A percentile compares a stretch with the other conserved stretches of the same genome.
These are phyloP conservation scores for Danio jaintianensis DNA, from an alignment of 2,797 vertebrate genomes.

Conservation along the genomic window DNA sequence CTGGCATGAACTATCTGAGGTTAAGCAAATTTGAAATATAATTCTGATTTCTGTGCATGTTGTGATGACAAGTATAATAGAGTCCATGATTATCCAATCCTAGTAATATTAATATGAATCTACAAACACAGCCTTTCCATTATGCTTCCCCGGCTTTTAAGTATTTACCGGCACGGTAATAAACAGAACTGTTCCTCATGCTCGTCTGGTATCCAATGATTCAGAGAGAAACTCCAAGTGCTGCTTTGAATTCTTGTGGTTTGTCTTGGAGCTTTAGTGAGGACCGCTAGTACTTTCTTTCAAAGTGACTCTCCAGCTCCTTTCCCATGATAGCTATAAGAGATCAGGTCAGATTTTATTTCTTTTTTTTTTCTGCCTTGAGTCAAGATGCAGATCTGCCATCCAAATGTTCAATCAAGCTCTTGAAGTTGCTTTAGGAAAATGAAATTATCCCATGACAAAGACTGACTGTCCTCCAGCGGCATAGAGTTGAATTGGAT, in stretches of 20 bases:
- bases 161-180: slow-evolving; percentile 45
- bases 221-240: slow-evolving; percentile 55
- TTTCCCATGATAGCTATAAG: slow-evolving; percentile 53
- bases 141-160: slow-evolving; percentile 22
- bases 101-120: not conserved
- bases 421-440: slow-evolving; percentile 25
- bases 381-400: slow-evolving; percentile 17
- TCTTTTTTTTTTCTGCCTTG: slow-evolving; percentile 25
- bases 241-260: slow-evolving; percentile 63
- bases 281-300: slow-evolving; percentile 56
- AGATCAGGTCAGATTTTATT: slow-evolving; percentile 42
- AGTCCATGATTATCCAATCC: not conserved
- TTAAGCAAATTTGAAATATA: not conserved
- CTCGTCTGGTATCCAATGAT: slow-evolving; percentile 42
- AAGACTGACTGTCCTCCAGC: slow-evolving; percentile 13
- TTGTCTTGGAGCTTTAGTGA: slow-evolving; percentile 54
- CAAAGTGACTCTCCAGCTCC: slow-evolving; percentile 55
- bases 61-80: not conserved
- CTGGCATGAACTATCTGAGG: not conserved
- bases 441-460: slow-evolving; percentile 35
- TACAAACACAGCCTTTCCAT: slow-evolving; percentile 40
- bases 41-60: not conserved
- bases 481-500: slow-evolving; percentile 5
- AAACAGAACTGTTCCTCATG: slow-evolving; percentile 39
- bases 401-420: slow-evolving; percentile 37